Percentiles rank a stretch among this genome's conserved stretches.
These are phyloP conservation scores for Sebastes itinus DNA, from an alignment of 2,797 vertebrate species.

Conservation along the genomic window DNA sequence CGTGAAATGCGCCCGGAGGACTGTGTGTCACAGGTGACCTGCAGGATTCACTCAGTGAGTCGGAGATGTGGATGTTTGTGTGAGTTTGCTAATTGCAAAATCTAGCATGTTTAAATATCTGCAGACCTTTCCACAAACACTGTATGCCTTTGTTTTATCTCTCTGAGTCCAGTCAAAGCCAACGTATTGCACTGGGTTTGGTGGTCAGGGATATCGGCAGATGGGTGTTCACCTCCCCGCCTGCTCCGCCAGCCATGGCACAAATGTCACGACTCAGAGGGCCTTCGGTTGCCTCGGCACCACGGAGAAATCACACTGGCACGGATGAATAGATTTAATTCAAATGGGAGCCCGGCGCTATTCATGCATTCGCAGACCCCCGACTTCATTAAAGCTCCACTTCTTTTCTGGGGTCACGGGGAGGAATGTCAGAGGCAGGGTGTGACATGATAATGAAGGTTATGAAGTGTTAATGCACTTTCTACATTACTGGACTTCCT, in stretches of 20 bases:
- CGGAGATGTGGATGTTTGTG: background rate
- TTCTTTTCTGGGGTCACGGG: constrained; percentile 54
- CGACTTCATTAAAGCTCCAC: constrained; percentile 67
- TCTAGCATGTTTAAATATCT: background rate
- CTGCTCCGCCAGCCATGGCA: constrained; percentile 59
- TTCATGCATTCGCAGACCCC: constrained; percentile 62
- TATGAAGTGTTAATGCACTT: constrained; percentile 60
- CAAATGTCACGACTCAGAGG: constrained; percentile 72
- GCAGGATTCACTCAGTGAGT: constrained; percentile 11
- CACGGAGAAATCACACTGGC: constrained; percentile 66
- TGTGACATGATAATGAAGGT: constrained; percentile 53
- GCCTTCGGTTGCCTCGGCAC: constrained; percentile 43
- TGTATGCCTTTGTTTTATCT: background rate
- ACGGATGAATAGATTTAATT: constrained; percentile 73
- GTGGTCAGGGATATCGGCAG: constrained; percentile 40
- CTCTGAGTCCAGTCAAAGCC: background rate
- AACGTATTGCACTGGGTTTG: background rate
- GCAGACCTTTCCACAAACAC: background rate
- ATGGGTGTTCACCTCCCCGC: constrained; percentile 52
- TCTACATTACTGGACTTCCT: constrained; percentile 25
- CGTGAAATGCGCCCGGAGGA: constrained; percentile 13
- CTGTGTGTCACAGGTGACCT: constrained; percentile 38
- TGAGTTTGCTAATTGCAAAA: constrained; percentile 5
- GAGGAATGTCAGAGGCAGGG: constrained; percentile 45
- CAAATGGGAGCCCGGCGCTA: constrained; percentile 55